Base-by-base conservation (phyloP, 2,888 invertebrate species). In the Drosophila eohydei region DNA sequence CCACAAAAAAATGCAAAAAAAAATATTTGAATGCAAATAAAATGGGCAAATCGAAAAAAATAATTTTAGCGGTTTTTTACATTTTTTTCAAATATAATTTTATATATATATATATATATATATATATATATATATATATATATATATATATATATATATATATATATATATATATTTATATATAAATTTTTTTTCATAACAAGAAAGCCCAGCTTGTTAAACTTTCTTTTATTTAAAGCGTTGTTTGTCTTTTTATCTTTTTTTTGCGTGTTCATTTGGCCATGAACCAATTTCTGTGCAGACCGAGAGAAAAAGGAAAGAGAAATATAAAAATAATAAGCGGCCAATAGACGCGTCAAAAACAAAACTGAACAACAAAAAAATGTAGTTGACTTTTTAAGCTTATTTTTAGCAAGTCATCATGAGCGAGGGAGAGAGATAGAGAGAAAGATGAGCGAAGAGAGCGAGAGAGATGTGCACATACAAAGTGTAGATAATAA, bases 201-300 rank as follows among this genome's bases (percentile, higher is more conserved):
- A 75, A 57, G 69, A 73, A 69, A 75, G 59, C 6, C 32, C 57
- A 71, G 36, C 68, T 43, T 56, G 69, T 64, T 69, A 67, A 74
- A 81, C 86, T 81, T 86, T 81, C 81, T 81, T 86, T 80, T 74
- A 60, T 50, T 69, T 30, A 48, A 64, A 64, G 64, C 62, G 67
- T 63, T 5, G 28, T 7, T 11, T 58, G 46, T 32, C 12, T 41
- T 16, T 30, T 32, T 55, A n/a, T 46, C 11, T 48, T 3, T 7
- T 44, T 52, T 51, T 28, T 62, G 66, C 43, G 9, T 34, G 21
- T 40, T 71, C 70, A 59, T 51, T 71, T 78, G 78, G 50, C 78
- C 78, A 75, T 78, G 78, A 78, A 78, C 75, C 59, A 78, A 78
- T 80, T 78, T 63, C 43, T 30, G 44, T 34, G 52, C 78, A 34